Conservation (phyloP, 2,888 invertebrate species). For the Allygus modestus region DNA sequence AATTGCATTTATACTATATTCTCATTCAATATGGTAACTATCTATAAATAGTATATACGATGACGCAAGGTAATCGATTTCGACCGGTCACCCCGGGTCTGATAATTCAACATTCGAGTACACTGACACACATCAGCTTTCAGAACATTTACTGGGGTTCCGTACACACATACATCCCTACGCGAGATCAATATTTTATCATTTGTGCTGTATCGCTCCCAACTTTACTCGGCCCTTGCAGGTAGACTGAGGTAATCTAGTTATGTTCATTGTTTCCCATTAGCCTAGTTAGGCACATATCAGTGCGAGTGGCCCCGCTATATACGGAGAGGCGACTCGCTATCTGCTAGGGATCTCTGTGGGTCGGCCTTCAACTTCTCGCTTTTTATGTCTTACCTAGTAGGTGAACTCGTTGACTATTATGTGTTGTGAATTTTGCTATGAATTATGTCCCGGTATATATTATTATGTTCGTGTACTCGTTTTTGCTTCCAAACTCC, state of each 20-base stretch:
- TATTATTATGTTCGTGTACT: not conserved
- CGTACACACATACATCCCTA: too few species aligned
- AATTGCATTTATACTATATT: too few species aligned
- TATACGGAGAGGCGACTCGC: not conserved
- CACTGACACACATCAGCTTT: too few species aligned
- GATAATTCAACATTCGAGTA: too few species aligned
- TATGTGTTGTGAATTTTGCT: conserved; percentile 17
- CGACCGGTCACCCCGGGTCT: too few species aligned
- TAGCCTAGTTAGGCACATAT: conserved; percentile 34
- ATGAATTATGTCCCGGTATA: not conserved
- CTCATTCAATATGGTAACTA: too few species aligned
- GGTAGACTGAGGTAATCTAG: conserved; percentile 1
- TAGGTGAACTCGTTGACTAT: conserved; percentile 33
- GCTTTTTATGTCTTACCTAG: conserved; percentile 33
- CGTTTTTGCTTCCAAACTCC: too few species aligned
- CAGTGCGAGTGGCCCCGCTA: conserved; percentile 5
- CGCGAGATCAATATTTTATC: too few species aligned
- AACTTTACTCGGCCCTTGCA: not conserved
- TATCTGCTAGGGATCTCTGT: conserved; percentile 21
- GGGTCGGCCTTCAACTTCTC: conserved; percentile 12
- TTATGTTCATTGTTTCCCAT: conserved; percentile 41
- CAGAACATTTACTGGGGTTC: too few species aligned
- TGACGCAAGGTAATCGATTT: too few species aligned
- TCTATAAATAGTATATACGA: too few species aligned
- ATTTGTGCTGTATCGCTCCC: not conserved